Evolutionary conservation across 2,888 invertebrate genomes (phyloP), one percentile per base, ranked within the genome.

Genomic region (Polia nebulosa): DNA sequence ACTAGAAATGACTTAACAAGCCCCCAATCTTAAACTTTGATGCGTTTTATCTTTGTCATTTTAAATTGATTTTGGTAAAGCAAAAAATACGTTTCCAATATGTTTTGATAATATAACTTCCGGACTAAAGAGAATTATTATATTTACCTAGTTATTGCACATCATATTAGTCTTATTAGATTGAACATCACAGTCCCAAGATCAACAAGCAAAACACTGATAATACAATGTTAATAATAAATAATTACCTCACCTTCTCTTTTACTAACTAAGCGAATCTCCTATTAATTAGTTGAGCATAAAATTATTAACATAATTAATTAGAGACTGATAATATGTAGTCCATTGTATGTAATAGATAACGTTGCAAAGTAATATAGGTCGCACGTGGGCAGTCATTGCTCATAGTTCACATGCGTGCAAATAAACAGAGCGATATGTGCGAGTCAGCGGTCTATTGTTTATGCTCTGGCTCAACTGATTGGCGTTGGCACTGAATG

Each of bases 361-460:
- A 76, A 57, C 25, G 56, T 65, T 78, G 56, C 52, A 78, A 59
- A 55, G 49, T 56, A 53, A 56, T 72, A n/a, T 60, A 52, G 73
- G 75, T 72, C 74, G 39, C 75, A 76, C 75, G 75, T 76, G 75
- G 34, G 44, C 34, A 36, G 6, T 8, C 22, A 13, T 52, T 32
- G 55, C 17, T 60, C 78, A 60, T 39, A 60, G 47, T 72, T 47
- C 65, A 44, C 27, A 39, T 27, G 64, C 39, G 20, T 36, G 34
- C 64, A 72, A 51, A 72, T 72, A 78, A 59, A 49, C 47, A 57
- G 1, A 27, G 13, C 6, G n/a, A 9, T 20, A 0, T n/a, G 32
- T 4, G 4, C 25, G 44, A 39, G 57, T 74, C 71, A 69, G 61
- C 62, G 22, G 15, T 55, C 25, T 15, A 5, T 55, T 58, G 29